Conservation (phyloP, 2,888 invertebrate species). For the Thysanoteuthis rhombus region DNA sequence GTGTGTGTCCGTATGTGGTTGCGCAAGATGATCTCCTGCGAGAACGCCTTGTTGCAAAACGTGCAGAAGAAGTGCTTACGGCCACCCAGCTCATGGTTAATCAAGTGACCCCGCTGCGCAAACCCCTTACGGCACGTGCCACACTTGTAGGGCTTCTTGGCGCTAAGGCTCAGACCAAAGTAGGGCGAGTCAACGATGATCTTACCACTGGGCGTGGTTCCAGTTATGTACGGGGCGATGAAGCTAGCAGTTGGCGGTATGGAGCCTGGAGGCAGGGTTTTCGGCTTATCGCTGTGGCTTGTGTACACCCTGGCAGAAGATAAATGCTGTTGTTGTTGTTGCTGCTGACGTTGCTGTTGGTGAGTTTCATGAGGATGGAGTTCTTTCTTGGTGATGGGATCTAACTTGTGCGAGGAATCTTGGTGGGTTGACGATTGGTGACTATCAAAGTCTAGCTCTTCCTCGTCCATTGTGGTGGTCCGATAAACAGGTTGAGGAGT, state of each 20-base stretch:
- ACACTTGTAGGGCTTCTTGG: constrained; percentile 28
- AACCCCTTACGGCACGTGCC: constrained; percentile 26
- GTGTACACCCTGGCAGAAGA: not conserved
- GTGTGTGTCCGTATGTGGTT: constrained; percentile 23
- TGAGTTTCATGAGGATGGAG: not conserved
- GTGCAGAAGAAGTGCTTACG: constrained; percentile 28
- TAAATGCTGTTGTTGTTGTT: not conserved
- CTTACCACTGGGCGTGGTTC: not conserved
- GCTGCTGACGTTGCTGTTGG: not conserved
- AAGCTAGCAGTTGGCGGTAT: not conserved
- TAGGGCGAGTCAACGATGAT: constrained; percentile 15
- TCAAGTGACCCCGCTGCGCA: constrained; percentile 28
- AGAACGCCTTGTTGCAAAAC: constrained; percentile 29
- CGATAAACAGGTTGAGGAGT: not conserved
- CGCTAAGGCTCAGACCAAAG: constrained; percentile 23
- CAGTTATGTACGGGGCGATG: not conserved
- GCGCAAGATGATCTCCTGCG: constrained; percentile 28
- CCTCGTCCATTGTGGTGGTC: not conserved
- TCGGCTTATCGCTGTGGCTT: not conserved
- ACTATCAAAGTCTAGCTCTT: not conserved
- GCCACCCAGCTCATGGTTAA: constrained; percentile 24
- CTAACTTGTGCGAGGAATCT: not conserved
- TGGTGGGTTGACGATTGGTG: not conserved
- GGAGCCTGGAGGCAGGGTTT: not conserved
- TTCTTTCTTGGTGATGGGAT: not conserved